These are phyloP conservation scores for Prionchulus punctatus DNA, from an alignment of 2,888 invertebrate genomes.

Conservation along the genomic window DNA sequence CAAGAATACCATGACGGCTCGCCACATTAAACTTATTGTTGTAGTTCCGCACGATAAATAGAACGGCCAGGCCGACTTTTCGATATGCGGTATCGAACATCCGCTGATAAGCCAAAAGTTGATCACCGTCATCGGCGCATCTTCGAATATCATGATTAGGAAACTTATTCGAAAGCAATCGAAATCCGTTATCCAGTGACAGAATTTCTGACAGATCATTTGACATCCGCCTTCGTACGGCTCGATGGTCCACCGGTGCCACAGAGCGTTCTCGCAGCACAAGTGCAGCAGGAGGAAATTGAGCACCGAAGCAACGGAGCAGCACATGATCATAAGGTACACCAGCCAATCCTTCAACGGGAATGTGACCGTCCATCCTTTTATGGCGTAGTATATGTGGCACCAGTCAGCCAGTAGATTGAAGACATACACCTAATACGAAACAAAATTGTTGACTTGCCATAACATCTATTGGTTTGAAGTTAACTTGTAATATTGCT, in stretches of 20 bases:
- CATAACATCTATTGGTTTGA: too few relatives aligned
- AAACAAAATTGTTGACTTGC: too few relatives aligned
- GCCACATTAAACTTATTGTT: constrained; percentile 23
- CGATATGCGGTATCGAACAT: constrained; percentile 25
- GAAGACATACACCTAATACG: constrained; percentile 18
- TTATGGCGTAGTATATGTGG: constrained; percentile 15
- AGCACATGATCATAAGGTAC: constrained; percentile 4
- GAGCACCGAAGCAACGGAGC: constrained; percentile 1
- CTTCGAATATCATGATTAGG: constrained; percentile 26
- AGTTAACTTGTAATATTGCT: too few relatives aligned
- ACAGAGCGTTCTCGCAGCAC: constrained; percentile 31
- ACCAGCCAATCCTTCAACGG: constrained; percentile 15
- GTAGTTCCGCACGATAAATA: constrained; percentile 21
- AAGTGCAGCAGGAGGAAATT: constrained; percentile 15
- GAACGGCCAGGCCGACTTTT: constrained; percentile 19
- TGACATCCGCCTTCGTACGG: constrained; percentile 27
- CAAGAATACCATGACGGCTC: constrained; percentile 26
- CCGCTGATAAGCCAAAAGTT: constrained; percentile 28
- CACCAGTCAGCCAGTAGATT: constrained; percentile 27
- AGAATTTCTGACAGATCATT: constrained; percentile 24
- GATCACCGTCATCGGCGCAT: constrained; percentile 26
- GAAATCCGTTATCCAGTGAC: constrained; percentile 27
- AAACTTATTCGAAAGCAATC: constrained; percentile 32
- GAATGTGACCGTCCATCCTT: neutral
- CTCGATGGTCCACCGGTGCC: constrained; percentile 24